Conservation (phyloP, 1,140 invertebrate species). For the Bombus sibiricus region DNA sequence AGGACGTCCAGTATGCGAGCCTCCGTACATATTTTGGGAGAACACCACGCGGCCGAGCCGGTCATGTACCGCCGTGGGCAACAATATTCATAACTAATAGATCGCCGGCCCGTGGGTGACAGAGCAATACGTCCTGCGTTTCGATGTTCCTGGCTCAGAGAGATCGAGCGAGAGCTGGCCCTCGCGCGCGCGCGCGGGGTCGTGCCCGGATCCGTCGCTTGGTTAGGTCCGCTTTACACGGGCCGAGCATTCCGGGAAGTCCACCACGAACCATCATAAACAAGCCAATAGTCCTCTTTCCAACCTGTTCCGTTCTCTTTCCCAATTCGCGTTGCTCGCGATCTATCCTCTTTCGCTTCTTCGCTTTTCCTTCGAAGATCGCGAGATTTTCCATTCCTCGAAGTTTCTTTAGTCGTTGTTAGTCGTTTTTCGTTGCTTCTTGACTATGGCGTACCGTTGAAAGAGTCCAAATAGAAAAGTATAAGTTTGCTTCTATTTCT, state of each 20-base stretch:
- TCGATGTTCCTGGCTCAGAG: slow-evolving; percentile 73
- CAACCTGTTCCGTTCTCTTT: slow-evolving; percentile 42
- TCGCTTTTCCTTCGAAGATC: background rate
- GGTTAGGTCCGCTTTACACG: slow-evolving; percentile 69
- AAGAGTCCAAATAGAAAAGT: no score
- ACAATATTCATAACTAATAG: slow-evolving; percentile 82
- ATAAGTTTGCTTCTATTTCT: no score
- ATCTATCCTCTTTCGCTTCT: background rate
- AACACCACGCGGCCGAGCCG: slow-evolving; percentile 68
- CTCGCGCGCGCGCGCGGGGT: slow-evolving; percentile 44
- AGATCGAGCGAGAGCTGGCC: slow-evolving; percentile 38
- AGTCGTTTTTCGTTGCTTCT: background rate
- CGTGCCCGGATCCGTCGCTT: slow-evolving; percentile 71
- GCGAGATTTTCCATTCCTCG: background rate
- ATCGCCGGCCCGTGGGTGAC: slow-evolving; percentile 79
- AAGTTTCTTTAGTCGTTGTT: background rate
- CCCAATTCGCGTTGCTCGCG: slow-evolving; percentile 36
- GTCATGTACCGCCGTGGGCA: slow-evolving; percentile 81
- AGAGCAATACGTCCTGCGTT: slow-evolving; percentile 81
- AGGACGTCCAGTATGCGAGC: slow-evolving; percentile 54
- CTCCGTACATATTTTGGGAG: slow-evolving; percentile 78
- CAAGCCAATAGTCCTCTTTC: slow-evolving; percentile 50
- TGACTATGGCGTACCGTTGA: no score
- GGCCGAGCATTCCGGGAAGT: slow-evolving; percentile 75
- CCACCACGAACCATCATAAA: slow-evolving; percentile 62